Percentiles rank a stretch among this genome's conserved stretches.
Conservation (phyloP, 2,888 invertebrate species). For the Drosophila buzzatii region DNA sequence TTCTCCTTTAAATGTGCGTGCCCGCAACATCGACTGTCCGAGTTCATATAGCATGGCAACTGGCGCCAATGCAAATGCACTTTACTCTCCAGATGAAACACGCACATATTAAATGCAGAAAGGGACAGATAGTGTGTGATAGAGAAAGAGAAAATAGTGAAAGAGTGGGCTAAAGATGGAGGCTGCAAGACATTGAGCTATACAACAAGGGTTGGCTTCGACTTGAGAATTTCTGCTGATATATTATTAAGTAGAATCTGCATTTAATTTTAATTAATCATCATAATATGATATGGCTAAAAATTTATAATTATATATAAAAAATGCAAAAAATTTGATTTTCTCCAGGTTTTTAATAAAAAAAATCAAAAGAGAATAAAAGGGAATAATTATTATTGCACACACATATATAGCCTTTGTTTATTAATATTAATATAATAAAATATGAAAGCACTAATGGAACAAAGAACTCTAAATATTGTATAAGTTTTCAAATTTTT, state of each 20-base stretch:
- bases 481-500: too few relatives aligned
- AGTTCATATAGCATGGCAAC: constrained; percentile 37
- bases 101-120: background rate
- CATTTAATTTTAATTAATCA: background rate
- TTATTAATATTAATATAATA: too few relatives aligned
- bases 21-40: constrained; percentile 43
- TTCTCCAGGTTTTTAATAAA: too few relatives aligned
- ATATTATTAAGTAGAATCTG: too few relatives aligned
- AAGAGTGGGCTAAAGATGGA: background rate
- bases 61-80: constrained; percentile 66
- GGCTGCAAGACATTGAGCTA: background rate
- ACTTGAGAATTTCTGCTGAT: background rate
- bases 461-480: too few relatives aligned
- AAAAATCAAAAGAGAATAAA: too few relatives aligned
- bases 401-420: too few relatives aligned
- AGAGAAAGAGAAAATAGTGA: background rate
- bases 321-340: too few relatives aligned
- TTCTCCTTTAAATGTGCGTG: constrained; percentile 45
- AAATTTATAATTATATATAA: too few relatives aligned
- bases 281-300: too few relatives aligned
- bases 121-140: background rate
- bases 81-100: constrained; percentile 19
- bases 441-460: too few relatives aligned
- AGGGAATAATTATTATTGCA: too few relatives aligned
- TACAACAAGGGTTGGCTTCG: background rate